Evolutionary conservation across 53 echinoderm and acorn worm species (phyloP).

Genomic region (Zoroaster sp.): DNA sequence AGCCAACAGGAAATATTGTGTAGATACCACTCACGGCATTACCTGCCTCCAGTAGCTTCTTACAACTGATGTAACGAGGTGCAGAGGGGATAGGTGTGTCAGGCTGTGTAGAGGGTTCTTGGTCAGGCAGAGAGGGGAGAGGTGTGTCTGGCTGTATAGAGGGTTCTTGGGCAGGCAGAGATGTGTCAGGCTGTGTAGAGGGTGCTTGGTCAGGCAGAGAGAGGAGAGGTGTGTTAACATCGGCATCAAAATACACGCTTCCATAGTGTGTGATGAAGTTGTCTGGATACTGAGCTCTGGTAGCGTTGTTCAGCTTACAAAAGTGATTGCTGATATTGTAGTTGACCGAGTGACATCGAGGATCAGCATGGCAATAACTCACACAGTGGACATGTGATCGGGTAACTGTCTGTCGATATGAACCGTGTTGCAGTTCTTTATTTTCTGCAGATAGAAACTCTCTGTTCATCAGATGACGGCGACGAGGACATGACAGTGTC

Average conservation of each 20-base stretch:
- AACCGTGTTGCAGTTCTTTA: not conserved
- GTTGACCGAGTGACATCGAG: not conserved
- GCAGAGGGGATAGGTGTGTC: not conserved
- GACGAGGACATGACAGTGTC: not conserved
- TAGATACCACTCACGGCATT: not conserved
- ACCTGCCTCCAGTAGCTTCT: not conserved
- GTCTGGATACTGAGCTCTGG: not conserved
- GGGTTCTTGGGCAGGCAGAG: not conserved
- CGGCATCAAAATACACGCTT: conserved; percentile 12
- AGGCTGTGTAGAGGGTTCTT: not conserved
- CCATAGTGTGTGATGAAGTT: conserved; percentile 4
- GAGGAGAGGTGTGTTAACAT: not conserved
- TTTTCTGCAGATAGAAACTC: not conserved
- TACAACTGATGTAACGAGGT: not conserved
- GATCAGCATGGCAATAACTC: conserved; percentile 20
- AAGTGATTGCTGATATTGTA: not conserved
- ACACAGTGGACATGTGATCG: not conserved
- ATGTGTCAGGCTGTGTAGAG: not conserved
- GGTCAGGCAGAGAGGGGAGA: not conserved
- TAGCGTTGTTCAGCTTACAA: not conserved
- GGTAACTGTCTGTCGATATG: not conserved
- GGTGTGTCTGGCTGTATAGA: not conserved
- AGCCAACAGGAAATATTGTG: conserved; percentile 13
- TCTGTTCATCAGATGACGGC: not conserved
- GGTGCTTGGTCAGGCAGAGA: not conserved